Percentiles rank a stretch among this genome's conserved stretches.
phyloP scores from a whole-genome alignment of 2,113 vertebrate genomes.

The human region DNA sequence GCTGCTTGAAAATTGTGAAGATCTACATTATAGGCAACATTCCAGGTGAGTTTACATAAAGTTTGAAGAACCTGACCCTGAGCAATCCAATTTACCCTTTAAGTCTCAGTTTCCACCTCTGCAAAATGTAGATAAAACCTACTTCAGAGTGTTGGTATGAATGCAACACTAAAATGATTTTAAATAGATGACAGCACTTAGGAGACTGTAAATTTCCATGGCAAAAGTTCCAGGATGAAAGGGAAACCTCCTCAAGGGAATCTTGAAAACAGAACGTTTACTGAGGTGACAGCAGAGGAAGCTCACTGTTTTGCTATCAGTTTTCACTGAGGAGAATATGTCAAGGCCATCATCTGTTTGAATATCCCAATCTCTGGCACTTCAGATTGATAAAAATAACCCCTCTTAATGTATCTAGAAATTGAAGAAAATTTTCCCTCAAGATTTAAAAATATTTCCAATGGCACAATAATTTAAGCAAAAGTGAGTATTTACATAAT shows the following conservation, averaged over 20 bases:
- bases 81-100: background rate
- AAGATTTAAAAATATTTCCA: constrained; percentile 4
- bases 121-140: background rate
- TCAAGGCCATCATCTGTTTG: background rate
- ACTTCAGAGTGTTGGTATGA: background rate
- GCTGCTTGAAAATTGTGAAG: background rate
- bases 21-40: background rate
- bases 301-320: background rate
- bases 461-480: constrained; percentile 28
- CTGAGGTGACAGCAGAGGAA: background rate
- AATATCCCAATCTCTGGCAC: background rate
- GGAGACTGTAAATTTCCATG: background rate
- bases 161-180: background rate
- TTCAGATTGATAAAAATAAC: background rate
- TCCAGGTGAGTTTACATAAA: background rate
- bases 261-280: background rate
- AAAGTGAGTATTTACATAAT: background rate
- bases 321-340: background rate
- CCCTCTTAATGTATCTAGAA: background rate
- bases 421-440: background rate
- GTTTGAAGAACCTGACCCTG: background rate
- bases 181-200: background rate
- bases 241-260: background rate
- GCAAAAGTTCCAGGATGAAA: background rate
- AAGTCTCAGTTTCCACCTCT: background rate